phyloP scores from a whole-genome alignment of 2,888 invertebrate genomes.

The Pristionchus maxplancki region DNA sequence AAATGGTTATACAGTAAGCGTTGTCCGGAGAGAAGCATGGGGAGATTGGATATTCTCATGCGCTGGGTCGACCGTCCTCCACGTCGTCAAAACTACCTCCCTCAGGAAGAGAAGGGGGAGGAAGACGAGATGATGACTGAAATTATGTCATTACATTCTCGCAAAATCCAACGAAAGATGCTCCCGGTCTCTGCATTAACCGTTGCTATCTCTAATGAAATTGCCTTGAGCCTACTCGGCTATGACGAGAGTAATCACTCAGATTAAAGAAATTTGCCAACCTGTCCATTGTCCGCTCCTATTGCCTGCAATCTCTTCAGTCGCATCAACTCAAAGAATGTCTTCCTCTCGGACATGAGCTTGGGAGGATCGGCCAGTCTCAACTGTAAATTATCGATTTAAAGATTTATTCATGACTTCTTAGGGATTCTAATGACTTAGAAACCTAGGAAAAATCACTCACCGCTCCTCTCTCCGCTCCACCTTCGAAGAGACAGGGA shows the following conservation, averaged over 20 bases:
- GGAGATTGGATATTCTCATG: no score
- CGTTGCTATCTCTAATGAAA: no score
- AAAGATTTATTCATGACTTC: neutral
- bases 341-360: neutral
- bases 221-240: no score
- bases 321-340: neutral
- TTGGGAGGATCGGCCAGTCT: neutral
- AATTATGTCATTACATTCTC: neutral
- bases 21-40: no score
- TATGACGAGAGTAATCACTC: no score
- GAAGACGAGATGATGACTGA: constrained; percentile 25
- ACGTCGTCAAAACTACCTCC: constrained; percentile 46
- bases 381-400: neutral
- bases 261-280: no score
- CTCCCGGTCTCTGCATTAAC: no score
- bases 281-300: neutral
- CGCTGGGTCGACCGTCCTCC: neutral
- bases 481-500: neutral
- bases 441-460: neutral
- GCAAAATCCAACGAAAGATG: neutral
- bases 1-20: no score
- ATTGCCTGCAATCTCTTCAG: neutral
- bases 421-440: neutral
- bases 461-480: constrained; percentile 9
- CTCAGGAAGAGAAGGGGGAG: constrained; percentile 26